Evolutionary conservation across 2,888 invertebrate species (phyloP), one percentile per base, ranked within the genome.

Genomic region (Ochropleura plecta): DNA sequence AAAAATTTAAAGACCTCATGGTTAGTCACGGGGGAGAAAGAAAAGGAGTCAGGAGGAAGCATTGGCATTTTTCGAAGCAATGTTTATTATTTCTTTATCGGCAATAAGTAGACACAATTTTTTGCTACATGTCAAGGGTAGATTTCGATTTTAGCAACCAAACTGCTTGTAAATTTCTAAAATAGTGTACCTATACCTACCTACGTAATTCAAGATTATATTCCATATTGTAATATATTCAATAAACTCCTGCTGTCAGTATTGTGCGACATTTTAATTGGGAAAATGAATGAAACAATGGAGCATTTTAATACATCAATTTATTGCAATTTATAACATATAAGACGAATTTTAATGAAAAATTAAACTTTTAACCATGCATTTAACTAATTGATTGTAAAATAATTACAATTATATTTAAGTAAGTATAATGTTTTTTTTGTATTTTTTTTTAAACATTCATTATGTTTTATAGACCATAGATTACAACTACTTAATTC

Each of bases 261-360:
- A 20, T 30, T 49, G 42, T 57, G 78, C 42, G 20, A 40, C 18
- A 59, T 44, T 12, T 20, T 55, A 18, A 60, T 53, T 18, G 30
- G 44, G 16, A 8, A 55, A 53, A 46, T 5, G 18, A 66, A 78
- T 55, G 59, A 70, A 63, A 68, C 66, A 3, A n/a, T 44, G 48
- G 3, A 48, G 51, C 59, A 75, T 46, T 62, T 66, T 69, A 75
- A 60, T 80, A 78, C 66, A 87, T 82, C 82, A 81, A 78, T 84
- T 51, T 85, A 82, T 82, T 85, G 82, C 62, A 76, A 77, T 76
- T 85, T 85, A 88, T 87, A 88, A 88, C 78, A 78, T 79, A 81
- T 63, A 82, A 84, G 74, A 83, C 77, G 82, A 80, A 62, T 73
- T 78, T 81, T 79, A 71, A 79, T 79, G 77, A 73, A 80, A 81